Evolutionary conservation across 1,140 invertebrate species (phyloP).

Genomic region (Melipona quadrifasciata): DNA sequence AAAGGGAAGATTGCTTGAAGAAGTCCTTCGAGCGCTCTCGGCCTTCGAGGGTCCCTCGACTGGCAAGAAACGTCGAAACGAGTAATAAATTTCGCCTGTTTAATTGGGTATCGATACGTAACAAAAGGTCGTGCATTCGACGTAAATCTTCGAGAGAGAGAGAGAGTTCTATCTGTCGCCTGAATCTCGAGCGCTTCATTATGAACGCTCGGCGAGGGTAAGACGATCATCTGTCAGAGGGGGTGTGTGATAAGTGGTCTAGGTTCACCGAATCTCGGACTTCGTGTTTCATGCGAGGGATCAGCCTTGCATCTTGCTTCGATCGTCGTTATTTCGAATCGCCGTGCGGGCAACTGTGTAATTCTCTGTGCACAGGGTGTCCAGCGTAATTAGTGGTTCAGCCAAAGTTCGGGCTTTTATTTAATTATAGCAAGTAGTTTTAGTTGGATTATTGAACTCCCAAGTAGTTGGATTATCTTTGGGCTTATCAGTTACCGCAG

Average conservation of each 20-base stretch:
- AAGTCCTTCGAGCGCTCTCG: neutral
- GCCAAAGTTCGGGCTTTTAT: no score
- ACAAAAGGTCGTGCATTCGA: neutral
- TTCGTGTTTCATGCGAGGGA: constrained; percentile 8
- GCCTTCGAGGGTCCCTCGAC: no score
- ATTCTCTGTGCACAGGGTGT: neutral
- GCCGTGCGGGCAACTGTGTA: no score
- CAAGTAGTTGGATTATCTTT: no score
- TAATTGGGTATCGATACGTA: neutral
- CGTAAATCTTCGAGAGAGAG: constrained; percentile 13
- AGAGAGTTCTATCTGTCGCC: neutral
- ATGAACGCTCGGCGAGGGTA: neutral
- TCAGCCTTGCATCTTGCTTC: neutral
- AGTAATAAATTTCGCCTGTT: neutral
- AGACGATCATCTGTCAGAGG: neutral
- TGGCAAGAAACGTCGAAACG: no score
- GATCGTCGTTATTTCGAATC: neutral
- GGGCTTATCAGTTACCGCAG: no score
- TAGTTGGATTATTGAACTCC: no score
- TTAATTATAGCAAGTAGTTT: no score
- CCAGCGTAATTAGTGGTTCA: no score
- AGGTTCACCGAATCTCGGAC: neutral
- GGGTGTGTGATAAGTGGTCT: constrained; percentile 9
- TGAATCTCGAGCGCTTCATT: neutral
- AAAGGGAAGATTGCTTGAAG: neutral